phyloP scores from a whole-genome alignment of 2,888 invertebrate genomes.

The Scaptomyza cyrtandrae region DNA sequence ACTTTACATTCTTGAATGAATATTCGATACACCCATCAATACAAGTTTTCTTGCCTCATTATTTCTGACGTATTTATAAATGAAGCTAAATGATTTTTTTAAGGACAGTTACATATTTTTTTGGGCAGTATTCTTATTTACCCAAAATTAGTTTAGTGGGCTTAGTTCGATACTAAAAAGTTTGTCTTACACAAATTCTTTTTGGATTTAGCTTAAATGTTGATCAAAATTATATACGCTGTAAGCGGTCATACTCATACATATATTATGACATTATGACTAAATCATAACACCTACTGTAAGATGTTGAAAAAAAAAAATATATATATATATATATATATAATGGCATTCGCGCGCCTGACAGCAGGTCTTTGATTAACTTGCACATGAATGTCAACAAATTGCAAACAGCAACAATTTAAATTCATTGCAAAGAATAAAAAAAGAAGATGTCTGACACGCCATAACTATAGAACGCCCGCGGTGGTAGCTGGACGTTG shows the following conservation, averaged over 20 bases:
- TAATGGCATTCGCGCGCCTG: constrained; percentile 16
- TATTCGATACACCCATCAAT: too few relatives aligned
- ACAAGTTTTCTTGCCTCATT: too few relatives aligned
- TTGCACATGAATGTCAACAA: constrained; percentile 83
- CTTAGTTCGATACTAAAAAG: background rate
- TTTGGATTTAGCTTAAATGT: too few relatives aligned
- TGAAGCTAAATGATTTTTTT: background rate
- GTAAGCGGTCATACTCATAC: too few relatives aligned
- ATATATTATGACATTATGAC: too few relatives aligned
- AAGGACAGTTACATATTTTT: background rate
- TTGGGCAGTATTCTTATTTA: background rate
- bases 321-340: constrained; percentile 19
- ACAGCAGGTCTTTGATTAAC: constrained; percentile 80
- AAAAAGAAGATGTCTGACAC: constrained; percentile 78
- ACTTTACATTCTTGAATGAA: too few relatives aligned
- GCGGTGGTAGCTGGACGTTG: constrained; percentile 38
- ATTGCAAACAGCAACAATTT: constrained; percentile 69
- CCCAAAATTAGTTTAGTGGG: background rate
- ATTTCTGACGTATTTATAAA: too few relatives aligned
- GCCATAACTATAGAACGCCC: constrained; percentile 75
- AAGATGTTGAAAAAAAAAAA: too few relatives aligned
- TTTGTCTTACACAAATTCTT: background rate
- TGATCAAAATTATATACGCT: too few relatives aligned
- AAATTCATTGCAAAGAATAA: constrained; percentile 59
- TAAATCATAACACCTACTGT: too few relatives aligned